Evolutionary conservation across 1,140 invertebrate species (phyloP), one percentile per base, ranked within the genome.

Genomic region (Pararge aegeria): DNA sequence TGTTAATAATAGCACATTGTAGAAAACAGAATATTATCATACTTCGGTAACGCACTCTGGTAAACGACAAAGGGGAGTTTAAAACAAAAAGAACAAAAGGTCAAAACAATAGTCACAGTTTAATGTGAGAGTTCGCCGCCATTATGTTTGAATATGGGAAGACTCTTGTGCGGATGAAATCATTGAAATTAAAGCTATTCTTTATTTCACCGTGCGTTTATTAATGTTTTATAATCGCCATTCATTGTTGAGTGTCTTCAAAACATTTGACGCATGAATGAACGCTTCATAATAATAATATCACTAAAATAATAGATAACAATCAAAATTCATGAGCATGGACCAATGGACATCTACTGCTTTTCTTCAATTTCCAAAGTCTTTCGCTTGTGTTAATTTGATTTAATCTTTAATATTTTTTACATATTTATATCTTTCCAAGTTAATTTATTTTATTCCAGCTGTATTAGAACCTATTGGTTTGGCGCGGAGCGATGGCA

Each of bases 11-110:
- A 55, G 59, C 21, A 34, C 46, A 61, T 42, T 50, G 48, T 55
- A 55, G 46, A 16, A 61, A 55, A 55, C 46, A 50, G 59, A 63
- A 63, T 63, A 63, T 63, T 56, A 63, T 63, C 54, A 63, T 57
- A 52, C 46, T 52, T 44, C 40, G 20, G 20, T 53, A 49, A 18
- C 37, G 21, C 38, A 30, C 49, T 37, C 53, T 63, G 51, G 18
- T 37, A 55, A 59, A 62, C 57, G 49, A 64, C 55, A 48, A 61
- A 67, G 61, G 73, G 71, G 73, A 65, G 51, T 58, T 73, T 78
- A 82, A 83, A 87, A 79, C 75, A 83, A 87, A 83, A 83, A 75
- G 79, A 78, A 81, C 80, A 81, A 82, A 77, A 69, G 69, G 38
- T 21, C 42, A 73, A 74, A 78, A 85, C 80, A 87, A 85, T 80